These are phyloP conservation scores for Rhea pennata DNA, from an alignment of 2,113 vertebrate species.

Conservation along the genomic window DNA sequence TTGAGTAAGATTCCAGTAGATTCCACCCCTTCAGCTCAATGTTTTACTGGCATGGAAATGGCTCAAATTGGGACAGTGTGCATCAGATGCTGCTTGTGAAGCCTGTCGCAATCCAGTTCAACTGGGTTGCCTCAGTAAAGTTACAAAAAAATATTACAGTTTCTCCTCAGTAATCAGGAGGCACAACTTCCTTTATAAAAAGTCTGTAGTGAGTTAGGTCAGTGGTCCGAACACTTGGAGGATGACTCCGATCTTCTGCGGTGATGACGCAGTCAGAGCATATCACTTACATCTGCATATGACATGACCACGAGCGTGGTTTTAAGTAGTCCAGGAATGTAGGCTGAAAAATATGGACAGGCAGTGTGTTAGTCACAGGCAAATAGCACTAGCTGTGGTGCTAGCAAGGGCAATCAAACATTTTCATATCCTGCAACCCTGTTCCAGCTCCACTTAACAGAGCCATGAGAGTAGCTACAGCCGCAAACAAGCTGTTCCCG, in stretches of 20 bases:
- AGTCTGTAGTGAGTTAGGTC: slow-evolving; percentile 3
- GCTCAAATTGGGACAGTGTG: slow-evolving; percentile 19
- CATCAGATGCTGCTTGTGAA: slow-evolving; percentile 1
- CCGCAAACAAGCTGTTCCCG: background rate
- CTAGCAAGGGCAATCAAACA: background rate
- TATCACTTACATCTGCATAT: slow-evolving; percentile 65
- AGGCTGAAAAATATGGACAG: slow-evolving; percentile 75
- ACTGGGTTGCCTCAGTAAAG: slow-evolving; percentile 32
- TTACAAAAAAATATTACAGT: slow-evolving; percentile 25
- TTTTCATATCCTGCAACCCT: background rate
- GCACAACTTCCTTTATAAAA: slow-evolving; percentile 58
- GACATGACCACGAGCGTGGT: slow-evolving; percentile 92
- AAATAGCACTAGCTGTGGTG: background rate
- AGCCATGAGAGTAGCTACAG: background rate
- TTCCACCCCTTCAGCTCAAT: slow-evolving; percentile 28
- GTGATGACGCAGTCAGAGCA: background rate
- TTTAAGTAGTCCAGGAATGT: slow-evolving; percentile 87
- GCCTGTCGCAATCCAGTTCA: slow-evolving; percentile 41
- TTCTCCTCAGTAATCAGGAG: slow-evolving; percentile 59
- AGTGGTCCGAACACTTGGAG: slow-evolving; percentile 39
- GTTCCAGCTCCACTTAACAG: background rate
- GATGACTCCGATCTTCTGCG: background rate
- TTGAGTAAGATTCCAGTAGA: slow-evolving; percentile 39
- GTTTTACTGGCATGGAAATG: slow-evolving; percentile 61
- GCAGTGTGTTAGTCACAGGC: background rate